Base-by-base conservation (phyloP, 30 jellyfish, hydroid and myxozoan genomes). In the Chrysaora quinquecirrha region DNA sequence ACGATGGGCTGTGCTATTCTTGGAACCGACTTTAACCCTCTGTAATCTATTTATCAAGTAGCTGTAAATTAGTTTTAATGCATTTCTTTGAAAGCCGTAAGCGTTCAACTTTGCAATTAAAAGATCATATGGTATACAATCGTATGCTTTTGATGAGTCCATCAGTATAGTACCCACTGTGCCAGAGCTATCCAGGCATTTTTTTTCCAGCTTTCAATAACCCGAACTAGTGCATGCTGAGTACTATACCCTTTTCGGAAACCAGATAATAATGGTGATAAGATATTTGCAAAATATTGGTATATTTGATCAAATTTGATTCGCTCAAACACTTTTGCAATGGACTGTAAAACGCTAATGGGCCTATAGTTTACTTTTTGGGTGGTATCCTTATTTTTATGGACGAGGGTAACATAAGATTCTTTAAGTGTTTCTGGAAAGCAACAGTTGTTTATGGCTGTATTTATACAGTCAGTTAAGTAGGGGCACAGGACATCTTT, bases 71-170 rank as follows among this genome's bases (percentile, higher is more conserved):
- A 62, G 73, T 25, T 63, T 28, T 29, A 75, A 68, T 31, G 90
- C 90, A 23, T 64, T 82, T 23, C 38, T 21, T 23, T 77, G 20
- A 63, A 73, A 70, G 16, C 95, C 84, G 56, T 73, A 64, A 69
- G 90, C 90, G 49, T 63, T 77, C 76, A 71, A 48, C 47, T 83
- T 83, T 22, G 87, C 94, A 23, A 52, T 48, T 18, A 76, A 75
- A 24, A 76, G 72, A 64, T 76, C 87, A 76, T 60, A 43, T 74
- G 34, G 58, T 21, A 33, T 74, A 34, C 74, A 74, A 34, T 77
- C 88, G 38, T 30, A 77, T 18, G 87, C 76, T 63, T 60, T 78
- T 16, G 66, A 64, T 7, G 63, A 62, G 73, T 78, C 80, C 89
- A 78, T 78, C 23, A 78, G 65, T 73, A 78, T 43, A 25, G 72